Conservation (phyloP, 2,113 vertebrate species). For the Solenodon paradoxus region DNA sequence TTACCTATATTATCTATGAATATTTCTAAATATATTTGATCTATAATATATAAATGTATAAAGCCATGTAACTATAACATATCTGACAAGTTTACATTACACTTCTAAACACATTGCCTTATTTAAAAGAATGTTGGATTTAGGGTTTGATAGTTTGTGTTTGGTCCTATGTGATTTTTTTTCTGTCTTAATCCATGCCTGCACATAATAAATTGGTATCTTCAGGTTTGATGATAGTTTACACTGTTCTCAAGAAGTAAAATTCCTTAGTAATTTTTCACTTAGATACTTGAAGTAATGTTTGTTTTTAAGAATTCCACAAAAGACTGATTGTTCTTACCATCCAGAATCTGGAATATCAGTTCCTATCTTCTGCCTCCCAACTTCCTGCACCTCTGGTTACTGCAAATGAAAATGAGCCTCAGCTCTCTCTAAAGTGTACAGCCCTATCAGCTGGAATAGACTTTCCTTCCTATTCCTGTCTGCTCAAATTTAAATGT, state of each 20-base stretch:
- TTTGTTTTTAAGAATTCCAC: conserved; percentile 18
- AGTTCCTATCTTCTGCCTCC: neutral
- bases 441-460: neutral
- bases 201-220: neutral
- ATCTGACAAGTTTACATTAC: neutral
- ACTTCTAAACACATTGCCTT: neutral
- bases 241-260: neutral
- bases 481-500: neutral
- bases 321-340: neutral
- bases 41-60: neutral
- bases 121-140: neutral
- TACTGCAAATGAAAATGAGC: neutral
- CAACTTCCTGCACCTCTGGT: neutral
- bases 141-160: neutral
- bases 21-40: neutral
- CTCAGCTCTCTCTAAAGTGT: neutral
- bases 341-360: neutral
- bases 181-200: neutral
- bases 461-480: neutral
- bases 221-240: neutral
- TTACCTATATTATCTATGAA: neutral
- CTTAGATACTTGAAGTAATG: neutral
- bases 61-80: neutral
- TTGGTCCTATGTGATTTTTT: neutral
- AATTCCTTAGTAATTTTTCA: neutral